Percentiles rank a stretch among this genome's conserved stretches.
Conservation (phyloP, 2,113 vertebrate species). For the Macquaria australasica region DNA sequence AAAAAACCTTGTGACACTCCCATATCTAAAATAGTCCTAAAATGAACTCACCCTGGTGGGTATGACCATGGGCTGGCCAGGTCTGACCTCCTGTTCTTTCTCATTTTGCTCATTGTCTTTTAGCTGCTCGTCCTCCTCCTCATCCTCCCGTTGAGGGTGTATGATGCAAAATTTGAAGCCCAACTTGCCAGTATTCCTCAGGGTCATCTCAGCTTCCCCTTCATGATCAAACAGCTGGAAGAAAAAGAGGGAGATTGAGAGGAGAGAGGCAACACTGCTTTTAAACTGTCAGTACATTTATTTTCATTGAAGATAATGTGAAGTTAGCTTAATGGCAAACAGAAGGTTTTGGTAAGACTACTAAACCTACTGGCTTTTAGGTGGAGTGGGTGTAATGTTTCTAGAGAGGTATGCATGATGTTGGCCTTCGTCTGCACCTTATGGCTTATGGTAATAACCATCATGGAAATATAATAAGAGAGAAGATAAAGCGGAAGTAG, state of each 20-base stretch:
- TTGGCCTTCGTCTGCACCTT: neutral
- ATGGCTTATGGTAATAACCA: neutral
- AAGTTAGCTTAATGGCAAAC: neutral
- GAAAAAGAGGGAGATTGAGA: neutral
- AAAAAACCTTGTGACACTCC: neutral
- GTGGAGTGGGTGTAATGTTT: neutral
- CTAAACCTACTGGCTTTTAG: conserved; percentile 19
- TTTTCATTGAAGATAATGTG: neutral
- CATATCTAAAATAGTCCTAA: neutral
- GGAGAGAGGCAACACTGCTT: neutral
- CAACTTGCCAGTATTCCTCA: conserved; percentile 87
- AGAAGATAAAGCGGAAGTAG: neutral
- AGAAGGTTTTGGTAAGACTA: conserved; percentile 20
- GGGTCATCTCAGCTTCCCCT: conserved; percentile 76
- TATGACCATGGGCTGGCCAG: conserved; percentile 81
- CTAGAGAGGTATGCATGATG: neutral
- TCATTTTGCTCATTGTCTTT: neutral
- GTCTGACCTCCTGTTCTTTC: conserved; percentile 53
- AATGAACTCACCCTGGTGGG: conserved; percentile 84
- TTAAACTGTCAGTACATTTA: neutral
- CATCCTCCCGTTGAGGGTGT: neutral
- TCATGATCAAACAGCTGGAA: conserved; percentile 86
- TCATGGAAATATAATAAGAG: neutral
- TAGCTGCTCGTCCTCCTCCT: neutral
- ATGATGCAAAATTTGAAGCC: conserved; percentile 84